Evolutionary conservation across 2,113 vertebrate species (phyloP).

Genomic region (Cyanistes caeruleus): DNA sequence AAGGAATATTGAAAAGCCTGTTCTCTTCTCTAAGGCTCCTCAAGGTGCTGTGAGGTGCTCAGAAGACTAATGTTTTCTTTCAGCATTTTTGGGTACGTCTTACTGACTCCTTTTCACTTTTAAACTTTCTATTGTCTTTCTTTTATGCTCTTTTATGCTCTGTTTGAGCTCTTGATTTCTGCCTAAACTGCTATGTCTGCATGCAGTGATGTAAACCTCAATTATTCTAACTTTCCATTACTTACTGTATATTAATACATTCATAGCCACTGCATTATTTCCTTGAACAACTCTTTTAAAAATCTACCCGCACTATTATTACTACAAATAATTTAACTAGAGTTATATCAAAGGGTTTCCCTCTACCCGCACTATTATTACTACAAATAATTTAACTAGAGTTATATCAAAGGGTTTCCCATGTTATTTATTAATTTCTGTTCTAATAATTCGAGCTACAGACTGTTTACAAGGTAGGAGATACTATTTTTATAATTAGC

Average conservation of each 20-base stretch:
- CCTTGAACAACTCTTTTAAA: neutral
- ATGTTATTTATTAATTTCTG: neutral
- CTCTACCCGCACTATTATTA: neutral
- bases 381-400: neutral
- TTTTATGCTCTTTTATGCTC: neutral
- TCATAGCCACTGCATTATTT: neutral
- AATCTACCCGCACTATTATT: neutral
- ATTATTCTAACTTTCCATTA: neutral
- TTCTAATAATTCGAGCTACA: neutral
- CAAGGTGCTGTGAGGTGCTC: neutral
- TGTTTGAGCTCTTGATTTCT: neutral
- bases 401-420: neutral
- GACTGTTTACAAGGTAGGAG: neutral
- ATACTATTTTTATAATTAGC: neutral
- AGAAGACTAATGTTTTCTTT: neutral
- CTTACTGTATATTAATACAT: neutral
- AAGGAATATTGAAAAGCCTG: neutral
- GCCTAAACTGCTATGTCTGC: neutral
- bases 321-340: neutral
- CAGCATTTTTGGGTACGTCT: neutral
- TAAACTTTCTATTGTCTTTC: neutral
- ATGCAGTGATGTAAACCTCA: neutral
- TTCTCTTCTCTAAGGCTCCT: neutral
- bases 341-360: neutral
- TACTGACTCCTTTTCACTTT: neutral